phyloP scores from a whole-genome alignment of 2,888 invertebrate species.

The Notocelia uddmanniana region DNA sequence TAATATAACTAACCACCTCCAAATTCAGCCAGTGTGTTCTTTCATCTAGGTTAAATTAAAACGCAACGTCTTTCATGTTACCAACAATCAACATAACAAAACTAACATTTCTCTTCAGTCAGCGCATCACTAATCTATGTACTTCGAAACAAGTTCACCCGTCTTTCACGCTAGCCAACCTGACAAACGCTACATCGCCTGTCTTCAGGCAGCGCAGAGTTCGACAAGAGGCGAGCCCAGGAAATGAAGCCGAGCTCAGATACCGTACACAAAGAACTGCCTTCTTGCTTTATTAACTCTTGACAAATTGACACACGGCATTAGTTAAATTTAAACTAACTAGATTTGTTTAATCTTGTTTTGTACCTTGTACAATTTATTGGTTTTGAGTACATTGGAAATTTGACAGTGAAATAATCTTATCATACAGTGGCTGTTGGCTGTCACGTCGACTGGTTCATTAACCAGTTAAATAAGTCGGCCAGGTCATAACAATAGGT shows the following conservation, averaged over 20 bases:
- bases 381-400: not conserved
- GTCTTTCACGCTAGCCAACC: not conserved
- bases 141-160: not conserved
- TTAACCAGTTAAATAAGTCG: too few species aligned
- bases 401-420: too few species aligned
- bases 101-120: constrained; percentile 1
- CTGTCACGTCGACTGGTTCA: too few species aligned
- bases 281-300: constrained; percentile 77
- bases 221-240: constrained; percentile 81
- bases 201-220: constrained; percentile 59
- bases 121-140: not conserved
- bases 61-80: not conserved
- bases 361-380: not conserved
- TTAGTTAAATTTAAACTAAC: constrained; percentile 31
- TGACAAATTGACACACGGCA: constrained; percentile 73
- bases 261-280: constrained; percentile 75
- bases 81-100: not conserved
- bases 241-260: constrained; percentile 80
- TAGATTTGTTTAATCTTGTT: constrained; percentile 15
- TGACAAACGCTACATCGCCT: constrained; percentile 37
- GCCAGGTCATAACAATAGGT: too few species aligned
- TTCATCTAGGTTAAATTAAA: not conserved
- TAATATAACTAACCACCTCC: not conserved
- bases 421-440: too few species aligned
- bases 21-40: constrained; percentile 13